These are phyloP conservation scores for Acinonyx jubatus DNA, from an alignment of 2,113 vertebrate genomes.

Conservation along the genomic window DNA sequence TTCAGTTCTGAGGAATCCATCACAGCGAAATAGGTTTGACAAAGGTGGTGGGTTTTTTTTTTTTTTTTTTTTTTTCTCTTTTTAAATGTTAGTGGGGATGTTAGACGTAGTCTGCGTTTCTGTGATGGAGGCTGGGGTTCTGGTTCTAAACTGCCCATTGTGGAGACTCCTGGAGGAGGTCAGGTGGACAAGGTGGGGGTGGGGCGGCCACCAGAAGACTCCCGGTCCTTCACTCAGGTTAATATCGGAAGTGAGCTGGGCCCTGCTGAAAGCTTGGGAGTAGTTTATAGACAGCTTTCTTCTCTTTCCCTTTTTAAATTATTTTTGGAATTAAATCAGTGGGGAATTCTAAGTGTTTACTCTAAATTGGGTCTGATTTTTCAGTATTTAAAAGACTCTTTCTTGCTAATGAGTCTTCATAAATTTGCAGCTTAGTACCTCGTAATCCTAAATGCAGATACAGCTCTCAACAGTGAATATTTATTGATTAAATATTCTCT, in stretches of 20 bases:
- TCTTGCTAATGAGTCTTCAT: constrained; percentile 81
- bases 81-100: neutral
- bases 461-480: constrained; percentile 65
- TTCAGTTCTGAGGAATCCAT: neutral
- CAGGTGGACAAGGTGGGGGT: constrained; percentile 35
- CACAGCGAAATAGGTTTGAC: neutral
- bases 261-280: constrained; percentile 45
- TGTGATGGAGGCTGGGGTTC: neutral
- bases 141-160: rapidly evolving
- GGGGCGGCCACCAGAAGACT: constrained; percentile 46
- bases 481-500: constrained; percentile 75
- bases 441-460: constrained; percentile 69
- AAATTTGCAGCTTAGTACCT: constrained; percentile 77
- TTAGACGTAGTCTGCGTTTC: neutral
- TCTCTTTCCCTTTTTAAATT: constrained; percentile 69
- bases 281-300: constrained; percentile 64
- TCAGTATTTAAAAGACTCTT: constrained; percentile 76
- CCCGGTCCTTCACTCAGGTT: constrained; percentile 38
- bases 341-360: constrained; percentile 74
- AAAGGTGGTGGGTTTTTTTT: neutral
- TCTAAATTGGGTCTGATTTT: constrained; percentile 83
- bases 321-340: constrained; percentile 69
- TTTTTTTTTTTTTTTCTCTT: too few species aligned
- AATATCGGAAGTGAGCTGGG: neutral
- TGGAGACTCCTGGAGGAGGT: neutral